These are phyloP conservation scores for Empis stercorea DNA, from an alignment of 2,888 invertebrate species.

Conservation along the genomic window DNA sequence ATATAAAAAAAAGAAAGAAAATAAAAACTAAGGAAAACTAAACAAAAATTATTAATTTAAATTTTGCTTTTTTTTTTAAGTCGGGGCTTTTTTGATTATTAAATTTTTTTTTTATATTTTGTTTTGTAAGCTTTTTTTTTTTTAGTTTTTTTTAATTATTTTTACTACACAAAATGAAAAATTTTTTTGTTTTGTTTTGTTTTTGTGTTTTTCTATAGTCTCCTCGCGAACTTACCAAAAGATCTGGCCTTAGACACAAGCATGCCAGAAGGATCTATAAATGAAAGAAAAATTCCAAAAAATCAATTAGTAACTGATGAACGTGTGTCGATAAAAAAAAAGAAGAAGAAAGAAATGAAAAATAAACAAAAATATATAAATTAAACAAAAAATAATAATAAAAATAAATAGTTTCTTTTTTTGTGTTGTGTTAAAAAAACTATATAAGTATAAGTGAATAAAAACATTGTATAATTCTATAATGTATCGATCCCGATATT, in stretches of 20 bases:
- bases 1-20: conserved; percentile 4
- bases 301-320: conserved; percentile 18
- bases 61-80: too few relatives aligned
- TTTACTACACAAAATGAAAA: background rate
- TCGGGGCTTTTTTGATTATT: too few relatives aligned
- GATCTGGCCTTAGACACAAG: conserved; percentile 63
- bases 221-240: conserved; percentile 50
- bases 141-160: too few relatives aligned
- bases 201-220: conserved; percentile 3
- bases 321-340: background rate
- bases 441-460: too few relatives aligned
- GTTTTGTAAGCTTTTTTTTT: too few relatives aligned
- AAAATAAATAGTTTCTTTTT: background rate
- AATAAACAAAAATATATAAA: too few relatives aligned
- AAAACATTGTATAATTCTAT: too few relatives aligned
- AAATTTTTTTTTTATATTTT: too few relatives aligned
- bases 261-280: conserved; percentile 63
- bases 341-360: background rate
- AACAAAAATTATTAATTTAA: too few relatives aligned
- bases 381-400: conserved; percentile 1
- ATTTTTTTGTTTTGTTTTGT: background rate
- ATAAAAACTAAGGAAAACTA: too few relatives aligned
- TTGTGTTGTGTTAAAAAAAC: background rate
- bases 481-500: too few relatives aligned
- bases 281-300: conserved; percentile 42